phyloP scores from a whole-genome alignment of 2,797 vertebrate genomes.

The Sorex maritimensis region DNA sequence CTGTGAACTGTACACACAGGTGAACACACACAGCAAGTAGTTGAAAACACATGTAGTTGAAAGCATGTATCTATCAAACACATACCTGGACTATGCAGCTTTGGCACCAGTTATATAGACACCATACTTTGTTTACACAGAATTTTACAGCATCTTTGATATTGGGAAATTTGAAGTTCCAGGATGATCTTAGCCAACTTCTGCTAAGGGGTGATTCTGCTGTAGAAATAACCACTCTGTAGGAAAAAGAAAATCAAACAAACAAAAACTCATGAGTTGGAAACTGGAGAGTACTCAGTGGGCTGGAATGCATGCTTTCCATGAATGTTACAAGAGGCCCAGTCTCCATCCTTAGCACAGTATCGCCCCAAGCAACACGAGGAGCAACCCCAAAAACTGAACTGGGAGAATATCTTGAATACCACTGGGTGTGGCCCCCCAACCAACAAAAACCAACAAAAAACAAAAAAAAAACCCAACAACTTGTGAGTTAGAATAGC shows the following conservation, averaged over 20 bases:
- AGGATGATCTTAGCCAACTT: conserved; percentile 66
- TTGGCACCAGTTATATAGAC: conserved; percentile 88
- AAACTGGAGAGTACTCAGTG: no score
- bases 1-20: background rate
- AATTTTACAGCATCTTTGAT: conserved; percentile 82
- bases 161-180: conserved; percentile 81
- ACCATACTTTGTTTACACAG: conserved; percentile 72
- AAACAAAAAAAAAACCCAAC: no score
- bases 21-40: background rate
- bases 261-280: background rate
- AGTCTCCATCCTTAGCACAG: no score
- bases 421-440: no score
- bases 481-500: no score
- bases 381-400: no score
- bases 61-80: background rate
- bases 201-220: background rate
- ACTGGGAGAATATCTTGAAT: no score
- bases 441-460: no score
- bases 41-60: background rate
- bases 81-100: conserved; percentile 86
- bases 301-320: no score
- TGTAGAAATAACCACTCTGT: conserved; percentile 82
- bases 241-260: conserved; percentile 75
- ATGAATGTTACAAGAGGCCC: no score
- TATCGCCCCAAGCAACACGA: no score